These are phyloP conservation scores for Temnothorax rugatulus DNA, from an alignment of 2,888 invertebrate species.

Conservation along the genomic window DNA sequence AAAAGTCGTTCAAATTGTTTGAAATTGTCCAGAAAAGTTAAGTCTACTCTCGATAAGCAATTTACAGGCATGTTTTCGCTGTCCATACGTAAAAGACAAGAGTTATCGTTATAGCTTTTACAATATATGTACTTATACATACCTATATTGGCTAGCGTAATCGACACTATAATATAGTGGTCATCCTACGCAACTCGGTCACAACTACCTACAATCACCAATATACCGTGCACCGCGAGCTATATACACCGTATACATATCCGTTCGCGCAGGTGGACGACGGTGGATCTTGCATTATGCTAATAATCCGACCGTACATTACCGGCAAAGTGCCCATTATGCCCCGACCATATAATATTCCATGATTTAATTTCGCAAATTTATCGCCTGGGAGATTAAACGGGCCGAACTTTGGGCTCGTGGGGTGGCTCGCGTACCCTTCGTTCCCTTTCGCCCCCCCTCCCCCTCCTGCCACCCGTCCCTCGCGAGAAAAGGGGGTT, in stretches of 20 bases:
- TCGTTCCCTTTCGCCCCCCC: neutral
- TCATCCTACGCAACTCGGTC: neutral
- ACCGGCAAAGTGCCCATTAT: conserved; percentile 69
- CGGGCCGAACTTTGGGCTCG: conserved; percentile 59
- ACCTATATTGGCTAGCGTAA: neutral
- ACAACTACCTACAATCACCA: conserved; percentile 23
- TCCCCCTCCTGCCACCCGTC: neutral
- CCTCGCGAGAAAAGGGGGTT: neutral
- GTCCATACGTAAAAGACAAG: neutral
- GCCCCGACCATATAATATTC: conserved; percentile 66
- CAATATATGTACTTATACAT: neutral
- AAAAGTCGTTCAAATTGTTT: neutral
- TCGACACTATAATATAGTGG: neutral
- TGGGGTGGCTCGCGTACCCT: conserved; percentile 35
- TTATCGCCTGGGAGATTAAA: conserved; percentile 69
- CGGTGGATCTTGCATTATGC: conserved; percentile 66
- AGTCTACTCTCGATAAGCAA: neutral
- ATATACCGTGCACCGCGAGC: conserved; percentile 26
- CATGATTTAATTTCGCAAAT: conserved; percentile 71
- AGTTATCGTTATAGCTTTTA: neutral
- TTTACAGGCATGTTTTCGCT: neutral
- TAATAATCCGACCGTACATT: conserved; percentile 69
- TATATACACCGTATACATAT: conserved; percentile 23
- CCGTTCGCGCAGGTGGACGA: conserved; percentile 51
- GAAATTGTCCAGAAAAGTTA: neutral